Percentiles rank a stretch among this genome's conserved stretches.
Conservation (phyloP, 2,797 vertebrate species). For the Coregonus sp. region DNA sequence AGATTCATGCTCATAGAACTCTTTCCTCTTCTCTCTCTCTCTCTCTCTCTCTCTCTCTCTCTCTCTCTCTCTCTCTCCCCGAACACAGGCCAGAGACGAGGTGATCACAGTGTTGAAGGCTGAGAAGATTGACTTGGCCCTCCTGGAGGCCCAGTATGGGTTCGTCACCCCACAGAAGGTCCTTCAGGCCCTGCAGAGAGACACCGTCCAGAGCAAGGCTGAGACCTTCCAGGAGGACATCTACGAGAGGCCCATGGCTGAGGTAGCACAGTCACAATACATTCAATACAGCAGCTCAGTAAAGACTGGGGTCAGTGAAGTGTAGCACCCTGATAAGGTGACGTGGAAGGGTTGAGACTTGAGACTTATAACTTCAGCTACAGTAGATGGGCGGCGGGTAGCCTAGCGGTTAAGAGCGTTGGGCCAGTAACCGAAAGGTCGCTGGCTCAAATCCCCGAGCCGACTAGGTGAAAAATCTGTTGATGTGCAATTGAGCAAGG, state of each 20-base stretch:
- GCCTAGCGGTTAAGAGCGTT: no score
- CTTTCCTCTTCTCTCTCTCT: neutral
- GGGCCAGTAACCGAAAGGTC: no score
- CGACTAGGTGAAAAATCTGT: no score
- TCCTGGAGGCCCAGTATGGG: slow-evolving; percentile 94
- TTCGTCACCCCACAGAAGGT: slow-evolving; percentile 94
- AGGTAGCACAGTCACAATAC: slow-evolving; percentile 75
- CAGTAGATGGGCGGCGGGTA: neutral
- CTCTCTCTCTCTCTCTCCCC: neutral
- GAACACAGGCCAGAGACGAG: slow-evolving; percentile 90
- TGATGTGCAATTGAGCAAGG: no score
- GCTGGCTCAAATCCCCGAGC: no score
- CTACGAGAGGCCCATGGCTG: slow-evolving; percentile 92
- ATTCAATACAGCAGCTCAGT: neutral
- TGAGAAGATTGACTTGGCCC: slow-evolving; percentile 92
- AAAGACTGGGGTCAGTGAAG: neutral
- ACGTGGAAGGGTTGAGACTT: neutral
- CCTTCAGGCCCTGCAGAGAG: slow-evolving; percentile 91
- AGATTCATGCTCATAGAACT: neutral
- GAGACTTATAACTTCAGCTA: neutral
- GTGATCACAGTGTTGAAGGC: slow-evolving; percentile 95
- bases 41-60: neutral
- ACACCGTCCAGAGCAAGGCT: slow-evolving; percentile 85
- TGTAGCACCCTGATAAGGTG: neutral
- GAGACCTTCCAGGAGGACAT: slow-evolving; percentile 88